Conservation (phyloP, 2,797 vertebrate genomes). For the Halcyon chelicuti region DNA sequence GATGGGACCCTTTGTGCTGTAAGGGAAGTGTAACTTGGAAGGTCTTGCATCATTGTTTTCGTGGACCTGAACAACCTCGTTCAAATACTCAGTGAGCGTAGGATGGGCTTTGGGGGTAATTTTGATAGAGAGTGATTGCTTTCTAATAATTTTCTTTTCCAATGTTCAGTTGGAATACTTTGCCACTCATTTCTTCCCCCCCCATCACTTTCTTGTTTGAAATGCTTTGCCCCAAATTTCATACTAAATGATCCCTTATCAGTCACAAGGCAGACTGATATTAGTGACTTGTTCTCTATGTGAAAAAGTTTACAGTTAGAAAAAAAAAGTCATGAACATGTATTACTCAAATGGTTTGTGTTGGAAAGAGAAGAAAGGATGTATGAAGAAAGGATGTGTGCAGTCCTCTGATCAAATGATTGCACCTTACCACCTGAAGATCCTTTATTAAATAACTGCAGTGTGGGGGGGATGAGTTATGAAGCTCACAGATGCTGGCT, state of each 20-base stretch:
- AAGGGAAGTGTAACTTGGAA: neutral
- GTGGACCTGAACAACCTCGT: neutral
- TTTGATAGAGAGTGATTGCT: neutral
- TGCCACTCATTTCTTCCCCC: neutral
- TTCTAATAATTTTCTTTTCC: neutral
- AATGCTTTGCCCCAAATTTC: neutral
- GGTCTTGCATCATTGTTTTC: neutral
- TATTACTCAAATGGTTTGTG: neutral
- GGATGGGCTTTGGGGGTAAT: neutral
- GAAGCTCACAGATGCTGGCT: neutral
- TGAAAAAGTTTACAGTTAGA: neutral
- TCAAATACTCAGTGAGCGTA: neutral
- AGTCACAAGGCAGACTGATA: neutral
- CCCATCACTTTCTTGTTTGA: neutral
- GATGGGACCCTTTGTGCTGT: fast-evolving
- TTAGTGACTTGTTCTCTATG: neutral
- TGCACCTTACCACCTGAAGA: neutral
- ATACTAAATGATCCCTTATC: neutral
- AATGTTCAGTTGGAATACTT: neutral
- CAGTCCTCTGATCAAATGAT: neutral
- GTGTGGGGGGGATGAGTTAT: neutral
- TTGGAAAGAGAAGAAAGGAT: neutral
- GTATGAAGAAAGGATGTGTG: neutral
- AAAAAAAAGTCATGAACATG: neutral
- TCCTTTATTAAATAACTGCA: neutral